Evolutionary conservation across 2,113 vertebrate genomes (phyloP).

Genomic region (Notarius lentiginosus): DNA sequence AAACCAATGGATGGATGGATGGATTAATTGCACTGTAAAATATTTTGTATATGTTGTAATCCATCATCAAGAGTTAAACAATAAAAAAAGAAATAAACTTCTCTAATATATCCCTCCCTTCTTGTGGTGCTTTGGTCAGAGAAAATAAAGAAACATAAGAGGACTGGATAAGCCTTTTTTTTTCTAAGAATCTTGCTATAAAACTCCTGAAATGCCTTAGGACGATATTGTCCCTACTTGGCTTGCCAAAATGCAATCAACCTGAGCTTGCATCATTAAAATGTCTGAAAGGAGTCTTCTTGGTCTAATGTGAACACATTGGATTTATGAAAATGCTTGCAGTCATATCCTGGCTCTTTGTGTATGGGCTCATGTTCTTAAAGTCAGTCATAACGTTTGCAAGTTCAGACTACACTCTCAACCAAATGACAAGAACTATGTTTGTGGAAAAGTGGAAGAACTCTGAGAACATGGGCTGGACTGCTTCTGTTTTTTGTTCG

Average conservation of each 20-base stretch:
- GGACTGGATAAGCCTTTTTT: background rate
- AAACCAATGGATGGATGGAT: background rate
- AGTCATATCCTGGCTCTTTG: constrained; percentile 1
- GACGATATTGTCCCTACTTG: background rate
- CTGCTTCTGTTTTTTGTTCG: no score
- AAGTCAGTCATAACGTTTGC: background rate
- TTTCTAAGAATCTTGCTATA: background rate
- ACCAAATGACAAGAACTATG: background rate
- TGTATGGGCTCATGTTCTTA: background rate
- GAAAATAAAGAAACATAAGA: background rate
- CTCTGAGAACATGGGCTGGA: background rate
- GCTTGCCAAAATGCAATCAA: constrained; percentile 13
- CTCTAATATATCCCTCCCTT: background rate
- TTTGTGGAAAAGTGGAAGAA: background rate
- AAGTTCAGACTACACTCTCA: background rate
- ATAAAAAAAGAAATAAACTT: background rate
- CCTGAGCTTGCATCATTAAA: constrained; percentile 16
- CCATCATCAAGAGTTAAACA: background rate
- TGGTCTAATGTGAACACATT: constrained; percentile 17
- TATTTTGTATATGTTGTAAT: background rate
- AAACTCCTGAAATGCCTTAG: background rate
- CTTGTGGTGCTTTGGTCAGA: background rate
- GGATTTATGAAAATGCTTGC: background rate
- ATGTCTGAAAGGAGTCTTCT: background rate
- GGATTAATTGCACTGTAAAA: background rate